A percentile compares a stretch with the other conserved stretches of the same genome.
Evolutionary conservation across 1,140 invertebrate species (phyloP).

Genomic region (Cyrtorhinus lividipennis): DNA sequence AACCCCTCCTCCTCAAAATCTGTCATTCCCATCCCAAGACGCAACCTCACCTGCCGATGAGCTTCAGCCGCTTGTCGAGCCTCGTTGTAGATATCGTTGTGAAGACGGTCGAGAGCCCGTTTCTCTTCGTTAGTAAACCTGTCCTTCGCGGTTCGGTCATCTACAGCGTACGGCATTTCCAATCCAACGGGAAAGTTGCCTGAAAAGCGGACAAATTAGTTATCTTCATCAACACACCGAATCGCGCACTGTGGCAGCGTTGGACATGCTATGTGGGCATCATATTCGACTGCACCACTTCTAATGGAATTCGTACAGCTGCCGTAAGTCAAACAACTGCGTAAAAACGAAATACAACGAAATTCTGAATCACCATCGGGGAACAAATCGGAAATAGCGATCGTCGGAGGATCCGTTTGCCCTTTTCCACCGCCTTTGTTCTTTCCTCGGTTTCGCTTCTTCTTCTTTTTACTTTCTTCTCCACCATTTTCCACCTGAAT

Average conservation of each 20-base stretch:
- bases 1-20: no score
- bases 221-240: no score
- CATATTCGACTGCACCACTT: no score
- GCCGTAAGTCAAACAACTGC: no score
- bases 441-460: conserved; percentile 30
- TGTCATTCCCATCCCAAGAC: no score
- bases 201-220: no score
- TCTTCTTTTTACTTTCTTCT: conserved; percentile 26
- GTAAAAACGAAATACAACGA: no score
- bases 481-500: conserved; percentile 25
- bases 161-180: conserved; percentile 61
- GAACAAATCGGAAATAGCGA: conserved; percentile 74
- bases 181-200: conserved; percentile 62
- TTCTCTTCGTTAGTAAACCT: conserved; percentile 85
- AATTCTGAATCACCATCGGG: conserved; percentile 69
- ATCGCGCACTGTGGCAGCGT: no score
- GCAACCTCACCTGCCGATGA: conserved; percentile 74
- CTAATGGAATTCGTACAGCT: no score
- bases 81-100: conserved; percentile 87
- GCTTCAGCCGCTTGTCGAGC: conserved; percentile 91
- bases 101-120: conserved; percentile 58
- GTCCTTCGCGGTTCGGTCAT: conserved; percentile 73
- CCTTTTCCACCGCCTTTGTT: conserved; percentile 34
- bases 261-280: no score
- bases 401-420: conserved; percentile 71